Evolutionary conservation across 2,113 vertebrate species (phyloP).

Genomic region (Condylura cristata): DNA sequence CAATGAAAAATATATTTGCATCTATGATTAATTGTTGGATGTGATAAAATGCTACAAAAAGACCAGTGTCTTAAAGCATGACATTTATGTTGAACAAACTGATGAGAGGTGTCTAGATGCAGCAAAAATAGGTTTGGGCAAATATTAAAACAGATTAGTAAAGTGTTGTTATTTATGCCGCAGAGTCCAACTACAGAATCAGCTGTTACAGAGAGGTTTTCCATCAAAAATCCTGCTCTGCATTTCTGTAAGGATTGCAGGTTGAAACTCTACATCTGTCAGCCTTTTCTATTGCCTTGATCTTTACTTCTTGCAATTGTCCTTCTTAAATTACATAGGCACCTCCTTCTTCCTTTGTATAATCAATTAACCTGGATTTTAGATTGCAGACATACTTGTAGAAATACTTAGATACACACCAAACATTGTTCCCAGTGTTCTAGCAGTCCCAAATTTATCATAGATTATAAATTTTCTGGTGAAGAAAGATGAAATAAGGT

Average conservation of each 20-base stretch:
- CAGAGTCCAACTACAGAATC: not conserved
- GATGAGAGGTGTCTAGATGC: not conserved
- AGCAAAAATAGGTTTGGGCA: not conserved
- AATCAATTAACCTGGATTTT: not conserved
- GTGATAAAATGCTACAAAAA: not conserved
- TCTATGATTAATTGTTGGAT: not conserved
- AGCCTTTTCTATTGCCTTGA: not conserved
- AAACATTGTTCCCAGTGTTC: not conserved
- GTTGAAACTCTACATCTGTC: not conserved
- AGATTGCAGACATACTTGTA: not conserved
- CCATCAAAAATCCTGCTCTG: not conserved
- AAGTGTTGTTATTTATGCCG: not conserved
- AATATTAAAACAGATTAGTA: not conserved
- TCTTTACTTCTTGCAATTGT: not conserved
- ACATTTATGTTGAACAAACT: not conserved
- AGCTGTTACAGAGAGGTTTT: not conserved
- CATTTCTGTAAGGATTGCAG: not conserved
- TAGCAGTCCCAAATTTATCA: not conserved
- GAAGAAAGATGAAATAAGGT: not conserved
- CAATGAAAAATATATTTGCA: not conserved
- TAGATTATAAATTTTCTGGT: not conserved
- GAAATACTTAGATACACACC: not conserved
- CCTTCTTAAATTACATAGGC: not conserved
- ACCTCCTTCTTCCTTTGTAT: not conserved
- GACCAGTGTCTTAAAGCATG: not conserved